A percentile compares a stretch with the other conserved stretches of the same genome.
Conservation (phyloP, 2,888 invertebrate species). For the Trisateles emortualis region DNA sequence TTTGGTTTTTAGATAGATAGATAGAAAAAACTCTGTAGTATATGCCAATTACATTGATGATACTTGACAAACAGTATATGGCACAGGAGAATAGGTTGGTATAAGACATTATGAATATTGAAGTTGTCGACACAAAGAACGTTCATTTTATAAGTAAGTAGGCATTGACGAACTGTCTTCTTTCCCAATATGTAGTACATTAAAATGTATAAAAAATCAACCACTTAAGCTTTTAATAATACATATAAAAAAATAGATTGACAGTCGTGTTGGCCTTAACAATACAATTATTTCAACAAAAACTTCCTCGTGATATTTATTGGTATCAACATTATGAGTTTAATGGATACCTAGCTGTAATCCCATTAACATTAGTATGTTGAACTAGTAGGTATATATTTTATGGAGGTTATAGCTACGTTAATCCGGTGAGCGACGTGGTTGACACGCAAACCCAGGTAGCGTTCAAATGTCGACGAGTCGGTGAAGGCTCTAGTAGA, state of each 20-base stretch:
- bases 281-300: conserved; percentile 44
- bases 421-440: conserved; percentile 73
- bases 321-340: conserved; percentile 67
- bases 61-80: no score
- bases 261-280: conserved; percentile 37
- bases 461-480: conserved; percentile 50
- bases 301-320: conserved; percentile 66
- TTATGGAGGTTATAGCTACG: conserved; percentile 71
- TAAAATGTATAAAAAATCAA: no score
- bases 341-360: conserved; percentile 71
- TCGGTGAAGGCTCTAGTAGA: conserved; percentile 30
- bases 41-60: no score
- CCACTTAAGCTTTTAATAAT: no score
- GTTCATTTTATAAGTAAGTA: no score
- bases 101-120: no score
- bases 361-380: conserved; percentile 73
- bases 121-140: no score
- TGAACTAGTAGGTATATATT: conserved; percentile 63
- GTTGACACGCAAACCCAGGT: conserved; percentile 72
- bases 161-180: no score
- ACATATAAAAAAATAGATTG: conserved; percentile 8
- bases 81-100: no score
- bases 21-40: no score
- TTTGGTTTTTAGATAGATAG: no score
- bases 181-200: no score